phyloP scores from a whole-genome alignment of 1,140 invertebrate genomes.

The Anagrus nilaparvatae region DNA sequence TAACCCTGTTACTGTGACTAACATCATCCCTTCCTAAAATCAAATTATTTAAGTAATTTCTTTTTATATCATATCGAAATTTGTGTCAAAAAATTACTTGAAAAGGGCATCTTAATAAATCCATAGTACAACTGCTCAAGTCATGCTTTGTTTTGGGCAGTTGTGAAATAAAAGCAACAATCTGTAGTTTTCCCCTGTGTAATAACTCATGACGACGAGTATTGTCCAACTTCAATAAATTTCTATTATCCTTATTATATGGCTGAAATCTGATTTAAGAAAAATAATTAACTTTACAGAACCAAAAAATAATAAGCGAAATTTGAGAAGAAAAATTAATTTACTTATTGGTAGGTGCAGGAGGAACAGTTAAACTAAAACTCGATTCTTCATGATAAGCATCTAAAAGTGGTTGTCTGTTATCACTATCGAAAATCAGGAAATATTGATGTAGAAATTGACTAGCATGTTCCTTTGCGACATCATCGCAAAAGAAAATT shows the following conservation, averaged over 20 bases:
- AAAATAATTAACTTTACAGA: no score
- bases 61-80: no score
- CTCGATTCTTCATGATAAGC: constrained; percentile 79
- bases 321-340: no score
- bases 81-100: no score
- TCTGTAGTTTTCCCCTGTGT: constrained; percentile 59
- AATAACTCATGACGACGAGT: constrained; percentile 52
- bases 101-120: no score
- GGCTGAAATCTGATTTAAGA: no score
- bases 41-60: no score
- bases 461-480: constrained; percentile 52
- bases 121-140: constrained; percentile 71
- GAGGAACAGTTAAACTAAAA: constrained; percentile 61
- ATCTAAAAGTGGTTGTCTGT: constrained; percentile 63
- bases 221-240: no score
- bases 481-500: constrained; percentile 56
- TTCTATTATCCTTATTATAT: no score
- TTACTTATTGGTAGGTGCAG: no score
- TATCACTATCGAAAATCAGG: constrained; percentile 72
- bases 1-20: constrained; percentile 65
- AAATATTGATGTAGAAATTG: constrained; percentile 78
- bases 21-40: constrained; percentile 45
- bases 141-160: constrained; percentile 76
- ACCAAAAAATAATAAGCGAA: no score
- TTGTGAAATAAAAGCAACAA: constrained; percentile 66